Conservation (phyloP, 64 coral and sea anemone genomes). For the Porites lutea region DNA sequence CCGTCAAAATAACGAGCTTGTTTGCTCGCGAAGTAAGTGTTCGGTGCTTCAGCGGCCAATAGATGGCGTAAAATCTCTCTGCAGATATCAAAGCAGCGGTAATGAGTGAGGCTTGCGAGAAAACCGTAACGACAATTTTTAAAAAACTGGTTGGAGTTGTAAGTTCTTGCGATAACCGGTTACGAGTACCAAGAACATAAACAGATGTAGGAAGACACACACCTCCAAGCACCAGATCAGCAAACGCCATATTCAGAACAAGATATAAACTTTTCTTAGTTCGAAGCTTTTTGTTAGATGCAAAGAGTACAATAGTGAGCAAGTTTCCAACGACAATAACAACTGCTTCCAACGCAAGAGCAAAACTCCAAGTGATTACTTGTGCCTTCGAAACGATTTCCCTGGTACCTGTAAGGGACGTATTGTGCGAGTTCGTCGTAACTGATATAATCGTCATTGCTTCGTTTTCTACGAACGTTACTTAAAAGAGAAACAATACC, state of each 20-base stretch:
- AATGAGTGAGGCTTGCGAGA: not conserved
- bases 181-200: no score
- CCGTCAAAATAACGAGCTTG: not conserved
- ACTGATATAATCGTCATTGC: not conserved
- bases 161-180: no score
- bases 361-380: not conserved
- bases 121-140: not conserved
- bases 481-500: not conserved
- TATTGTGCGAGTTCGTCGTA: not conserved
- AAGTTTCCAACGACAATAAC: not conserved
- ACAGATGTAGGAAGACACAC: not conserved
- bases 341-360: not conserved
- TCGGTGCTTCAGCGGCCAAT: not conserved
- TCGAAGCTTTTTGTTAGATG: not conserved
- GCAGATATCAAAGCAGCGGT: not conserved
- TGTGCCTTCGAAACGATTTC: not conserved
- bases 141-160: not conserved
- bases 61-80: not conserved
- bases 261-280: conserved; percentile 4
- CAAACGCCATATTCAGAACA: not conserved
- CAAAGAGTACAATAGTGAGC: not conserved
- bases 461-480: not conserved
- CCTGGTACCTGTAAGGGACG: not conserved
- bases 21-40: not conserved
- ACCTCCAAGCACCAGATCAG: not conserved